Base-by-base conservation (phyloP, 2,113 vertebrate species). In the Vicugna pacos region DNA sequence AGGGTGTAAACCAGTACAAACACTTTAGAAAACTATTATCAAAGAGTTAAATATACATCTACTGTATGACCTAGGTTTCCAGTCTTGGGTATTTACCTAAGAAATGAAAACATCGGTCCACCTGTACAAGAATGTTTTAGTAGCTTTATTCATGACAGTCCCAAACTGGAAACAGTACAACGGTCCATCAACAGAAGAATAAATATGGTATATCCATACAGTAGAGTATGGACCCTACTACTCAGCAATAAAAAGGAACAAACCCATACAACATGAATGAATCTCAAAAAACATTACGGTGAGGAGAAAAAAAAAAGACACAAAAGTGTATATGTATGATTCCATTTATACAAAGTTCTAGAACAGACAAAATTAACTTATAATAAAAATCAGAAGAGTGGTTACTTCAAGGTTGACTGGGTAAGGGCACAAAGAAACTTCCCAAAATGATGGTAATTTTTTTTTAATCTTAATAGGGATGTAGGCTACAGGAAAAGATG, bases 41-140 rank as follows among this genome's bases (percentile, higher is more conserved):
- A 90, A 93, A 85, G 20, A n/a, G 50, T 50, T 69, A 92, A 69
- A 77, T 30, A 69, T 2, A 54, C 24, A 77, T 58, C 56, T 65
- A 38, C 48, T 24, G 26, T 73, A 24, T 90, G 64, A 80, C 46
- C 73, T n/a, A 89, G 24, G 79, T 73, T 90, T 70, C 62, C 38
- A 84, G 24, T 85, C 79, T 48, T 38, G 38, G 46, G 22, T 65
- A 93, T 90, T 90, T 56, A 60, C 26, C 69, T 32, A 65, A 86
- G 42, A 73, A 90, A 75, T n/a, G 42, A 89, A 75, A 90, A 72
- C n/a, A 93, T 35, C 6, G 89, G 46, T 89, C 60, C 46, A 64
- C 30, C 50, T 46, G 16, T 30, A 54, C 8, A 62, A 84, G 20
- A 95, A 69, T 52, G 48, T 60, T 50, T 87, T 42, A 42, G 38